Percentiles rank a stretch among this genome's conserved stretches.
Conservation (phyloP, 1,140 invertebrate genomes). For the Calephelis virginiensis region DNA sequence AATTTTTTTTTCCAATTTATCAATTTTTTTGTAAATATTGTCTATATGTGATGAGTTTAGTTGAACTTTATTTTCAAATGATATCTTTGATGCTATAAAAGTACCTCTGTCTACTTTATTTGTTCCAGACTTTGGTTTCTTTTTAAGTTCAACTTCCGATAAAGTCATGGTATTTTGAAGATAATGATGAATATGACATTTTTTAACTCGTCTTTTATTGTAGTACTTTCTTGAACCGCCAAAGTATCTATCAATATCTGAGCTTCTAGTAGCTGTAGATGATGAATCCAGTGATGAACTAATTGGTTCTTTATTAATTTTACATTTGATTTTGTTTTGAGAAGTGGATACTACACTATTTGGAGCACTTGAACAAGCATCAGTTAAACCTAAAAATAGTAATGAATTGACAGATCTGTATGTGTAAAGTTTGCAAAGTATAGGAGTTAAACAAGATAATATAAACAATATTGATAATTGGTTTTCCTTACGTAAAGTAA, state of each 20-base stretch:
- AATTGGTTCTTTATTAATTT: neutral
- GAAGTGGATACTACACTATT: neutral
- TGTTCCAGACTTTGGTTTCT: conserved; percentile 35
- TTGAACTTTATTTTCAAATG: conserved; percentile 40
- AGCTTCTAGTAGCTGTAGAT: conserved; percentile 40
- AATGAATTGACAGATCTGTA: too few species aligned
- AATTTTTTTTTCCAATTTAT: conserved; percentile 61
- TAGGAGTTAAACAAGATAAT: neutral
- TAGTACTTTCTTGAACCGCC: conserved; percentile 25
- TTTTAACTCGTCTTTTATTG: conserved; percentile 31
- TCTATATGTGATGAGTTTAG: conserved; percentile 37
- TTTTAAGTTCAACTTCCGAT: conserved; percentile 41
- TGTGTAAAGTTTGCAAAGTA: too few species aligned
- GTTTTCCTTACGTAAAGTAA: conserved; percentile 41
- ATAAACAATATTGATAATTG: neutral
- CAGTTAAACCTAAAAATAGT: conserved; percentile 39
- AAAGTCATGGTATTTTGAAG: conserved; percentile 52
- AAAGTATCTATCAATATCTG: conserved; percentile 31
- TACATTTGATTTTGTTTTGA: neutral
- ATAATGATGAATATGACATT: conserved; percentile 52
- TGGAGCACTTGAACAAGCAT: conserved; percentile 39
- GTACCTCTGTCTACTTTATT: conserved; percentile 53
- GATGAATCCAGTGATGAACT: conserved; percentile 33
- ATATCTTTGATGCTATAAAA: conserved; percentile 43
- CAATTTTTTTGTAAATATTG: conserved; percentile 55